A percentile compares a stretch with the other conserved stretches of the same genome.
These are phyloP conservation scores for Notarius quadriscutis DNA, from an alignment of 2,113 vertebrate genomes.

Conservation along the genomic window DNA sequence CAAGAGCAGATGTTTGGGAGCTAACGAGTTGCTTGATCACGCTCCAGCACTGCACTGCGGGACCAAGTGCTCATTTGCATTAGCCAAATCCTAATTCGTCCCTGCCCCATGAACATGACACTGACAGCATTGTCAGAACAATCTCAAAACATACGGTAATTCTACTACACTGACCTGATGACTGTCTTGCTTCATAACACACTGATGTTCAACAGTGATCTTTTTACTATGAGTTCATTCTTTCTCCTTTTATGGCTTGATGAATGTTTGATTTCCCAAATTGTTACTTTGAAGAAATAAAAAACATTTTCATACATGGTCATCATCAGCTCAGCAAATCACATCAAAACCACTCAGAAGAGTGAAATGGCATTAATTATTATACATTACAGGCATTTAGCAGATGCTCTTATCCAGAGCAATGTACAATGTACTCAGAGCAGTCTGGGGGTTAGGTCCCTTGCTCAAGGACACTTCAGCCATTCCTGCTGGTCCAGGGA, in stretches of 20 bases:
- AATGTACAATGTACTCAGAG: too few relatives aligned
- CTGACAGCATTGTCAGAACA: slow-evolving; percentile 9
- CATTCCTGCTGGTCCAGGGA: too few relatives aligned
- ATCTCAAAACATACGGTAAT: neutral
- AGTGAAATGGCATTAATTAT: neutral
- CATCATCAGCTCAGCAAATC: neutral
- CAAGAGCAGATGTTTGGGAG: slow-evolving; percentile 47
- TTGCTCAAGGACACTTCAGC: too few relatives aligned
- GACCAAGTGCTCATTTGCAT: slow-evolving; percentile 9
- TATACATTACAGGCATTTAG: too few relatives aligned
- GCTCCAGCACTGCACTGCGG: slow-evolving; percentile 33
- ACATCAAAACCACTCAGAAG: neutral
- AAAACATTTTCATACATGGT: neutral
- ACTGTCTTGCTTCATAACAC: neutral
- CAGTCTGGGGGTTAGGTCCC: too few relatives aligned
- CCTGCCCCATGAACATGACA: neutral
- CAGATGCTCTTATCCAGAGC: too few relatives aligned
- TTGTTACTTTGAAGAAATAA: neutral
- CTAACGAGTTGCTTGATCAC: slow-evolving; percentile 46
- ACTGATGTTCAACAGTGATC: neutral
- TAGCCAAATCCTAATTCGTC: slow-evolving; percentile 33
- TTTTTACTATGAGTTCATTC: neutral
- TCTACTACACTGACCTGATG: neutral
- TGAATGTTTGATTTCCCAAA: neutral
- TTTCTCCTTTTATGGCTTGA: neutral